Evolutionary conservation across 2,797 vertebrate species (phyloP), one percentile per base, ranked within the genome.

Genomic region (Gouania willdenowi): DNA sequence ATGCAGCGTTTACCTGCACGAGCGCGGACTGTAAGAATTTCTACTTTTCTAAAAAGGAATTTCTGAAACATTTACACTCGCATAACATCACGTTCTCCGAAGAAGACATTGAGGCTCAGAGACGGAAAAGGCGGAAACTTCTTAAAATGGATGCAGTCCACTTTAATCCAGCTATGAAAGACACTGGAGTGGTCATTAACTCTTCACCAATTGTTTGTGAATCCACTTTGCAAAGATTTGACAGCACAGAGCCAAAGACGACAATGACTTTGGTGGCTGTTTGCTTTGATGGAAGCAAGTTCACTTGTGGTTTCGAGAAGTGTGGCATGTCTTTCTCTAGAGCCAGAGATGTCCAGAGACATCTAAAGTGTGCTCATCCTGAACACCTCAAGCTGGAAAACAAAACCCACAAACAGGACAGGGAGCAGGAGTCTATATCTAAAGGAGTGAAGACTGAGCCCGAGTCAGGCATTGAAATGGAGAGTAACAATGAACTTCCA

Each of bases 1-100:
- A 98, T 21, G 95, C 95, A 0, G 94, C 95, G 0, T 99, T 95
- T 24, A 93, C 89, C 2, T 99, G 97, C 65, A 90, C 82, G 4
- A 88, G 87, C 26, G 69, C 83, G 5, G 91, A 90, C 16, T 99
- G 97, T 81, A 94, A 86, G 69, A 94, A 93, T 41, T 99, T 92
- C 62, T 98, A 93, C 72, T 92, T 93, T 48, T 98, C 94, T 37
- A 97, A 93, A 81, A 92, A 88, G 53, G 95, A 98, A 22, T 94
- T 95, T 50, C 70, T 91, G 16, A 86, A 90, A 44, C 97, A 99
- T 77, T 87, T 97, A 16, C 89, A 88, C 3, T 88, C 86, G 4
- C 97, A 99, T 74, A 88, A 87, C 39, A 88, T 93, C 16, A 76
- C 68, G 10, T 90, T 89, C 56, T 72, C 82, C 2, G 87, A 93